Evolutionary conservation across 2,113 vertebrate genomes (phyloP), one percentile per base, ranked within the genome.

Genomic region (Cinclus mexicanus): DNA sequence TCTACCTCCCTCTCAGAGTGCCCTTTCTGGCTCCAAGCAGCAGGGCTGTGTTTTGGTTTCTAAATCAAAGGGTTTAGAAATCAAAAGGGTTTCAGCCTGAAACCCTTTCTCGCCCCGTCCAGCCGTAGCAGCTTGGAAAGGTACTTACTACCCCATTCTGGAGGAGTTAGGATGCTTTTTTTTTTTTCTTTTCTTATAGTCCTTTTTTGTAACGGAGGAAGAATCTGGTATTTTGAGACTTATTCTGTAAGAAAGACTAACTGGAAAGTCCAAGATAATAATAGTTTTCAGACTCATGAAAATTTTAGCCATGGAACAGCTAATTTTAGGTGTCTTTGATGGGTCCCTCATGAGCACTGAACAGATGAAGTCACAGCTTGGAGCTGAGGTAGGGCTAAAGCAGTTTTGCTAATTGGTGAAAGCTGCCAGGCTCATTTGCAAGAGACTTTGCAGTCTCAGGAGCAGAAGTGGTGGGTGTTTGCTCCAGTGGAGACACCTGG

Each of bases 311-410:
- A 19, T 15, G 64, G 76, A 93, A 78, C 31, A 82, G 86, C 65
- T 96, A 94, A 95, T 93, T 96, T 93, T 97, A 95, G 93, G 52
- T 76, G 57, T 87, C 90, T 91, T 77, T 83, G 60, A 87, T 69
- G 50, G 37, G 41, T 91, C 46, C 46, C 49, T 97, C 71, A 33
- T 28, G 42, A 88, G 33, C 44, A 25, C 13, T 18, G 31, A 25
- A 33, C 39, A 87, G 80, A 76, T 93, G 49, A 96, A 78, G 52
- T 87, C 83, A 72, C 6, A 3, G 59, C 53, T 75, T 56, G 42
- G 50, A 93, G 61, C 19, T 91, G 84, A 94, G 67, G 55, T 65
- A 47, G 21, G 39, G 53, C n/a, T 52, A 52, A 70, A 79, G n/a
- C 31, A 56, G 16, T 44, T 83, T 74, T 5, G 2, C 44, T 90